Percentiles rank a stretch among this genome's conserved stretches.
Evolutionary conservation across 1,140 invertebrate species (phyloP).

Genomic region (Ephestia elutella): DNA sequence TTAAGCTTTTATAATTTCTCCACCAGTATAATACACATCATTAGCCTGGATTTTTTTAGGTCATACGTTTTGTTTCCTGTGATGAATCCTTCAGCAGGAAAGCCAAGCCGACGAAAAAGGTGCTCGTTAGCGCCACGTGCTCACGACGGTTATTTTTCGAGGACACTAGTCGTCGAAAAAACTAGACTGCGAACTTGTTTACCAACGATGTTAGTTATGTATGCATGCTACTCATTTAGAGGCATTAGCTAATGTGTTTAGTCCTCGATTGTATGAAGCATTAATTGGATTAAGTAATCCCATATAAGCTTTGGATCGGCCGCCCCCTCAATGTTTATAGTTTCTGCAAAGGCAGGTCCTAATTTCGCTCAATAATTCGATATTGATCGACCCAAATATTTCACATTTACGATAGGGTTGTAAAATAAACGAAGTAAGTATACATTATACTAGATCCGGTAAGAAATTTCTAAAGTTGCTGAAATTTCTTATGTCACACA

Average conservation of each 20-base stretch:
- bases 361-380: background rate
- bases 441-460: background rate
- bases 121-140: constrained; percentile 38
- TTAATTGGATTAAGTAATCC: background rate
- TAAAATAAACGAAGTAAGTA: background rate
- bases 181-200: constrained; percentile 44
- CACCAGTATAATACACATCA: background rate
- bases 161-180: constrained; percentile 45
- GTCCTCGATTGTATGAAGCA: background rate
- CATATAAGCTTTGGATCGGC: background rate
- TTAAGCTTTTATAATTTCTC: background rate
- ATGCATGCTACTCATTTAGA: background rate
- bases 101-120: constrained; percentile 21
- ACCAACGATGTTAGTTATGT: constrained; percentile 18
- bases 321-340: background rate
- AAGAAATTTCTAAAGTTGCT: background rate
- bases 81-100: constrained; percentile 8
- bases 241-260: background rate
- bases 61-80: constrained; percentile 2
- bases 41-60: constrained; percentile 6
- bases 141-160: constrained; percentile 61
- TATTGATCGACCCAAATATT: background rate
- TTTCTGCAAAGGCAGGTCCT: background rate
- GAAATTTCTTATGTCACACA: background rate
- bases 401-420: background rate